Conservation (phyloP, 2,113 vertebrate genomes). For the Marmota flaviventris region DNA sequence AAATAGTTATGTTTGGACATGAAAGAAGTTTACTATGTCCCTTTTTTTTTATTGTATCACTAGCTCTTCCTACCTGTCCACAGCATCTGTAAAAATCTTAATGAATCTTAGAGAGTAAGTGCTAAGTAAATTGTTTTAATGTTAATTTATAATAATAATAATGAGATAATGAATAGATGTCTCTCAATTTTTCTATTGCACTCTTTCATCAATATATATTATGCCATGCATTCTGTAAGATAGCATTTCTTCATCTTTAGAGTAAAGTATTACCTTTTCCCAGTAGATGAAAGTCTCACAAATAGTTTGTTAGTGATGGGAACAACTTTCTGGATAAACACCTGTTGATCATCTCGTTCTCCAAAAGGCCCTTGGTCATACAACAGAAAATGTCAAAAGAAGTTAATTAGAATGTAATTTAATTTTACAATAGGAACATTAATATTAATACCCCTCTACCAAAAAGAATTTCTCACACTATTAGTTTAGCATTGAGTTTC, state of each 20-base stretch:
- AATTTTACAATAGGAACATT: neutral
- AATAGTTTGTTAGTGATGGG: slow-evolving; percentile 98
- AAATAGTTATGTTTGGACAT: slow-evolving; percentile 90
- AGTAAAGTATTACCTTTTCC: slow-evolving; percentile 91
- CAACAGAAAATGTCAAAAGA: neutral
- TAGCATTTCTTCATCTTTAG: neutral
- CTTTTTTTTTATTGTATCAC: neutral
- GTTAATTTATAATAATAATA: neutral
- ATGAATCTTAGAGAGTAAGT: neutral
- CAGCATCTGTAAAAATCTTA: neutral
- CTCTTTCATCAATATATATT: neutral
- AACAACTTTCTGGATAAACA: slow-evolving; percentile 99
- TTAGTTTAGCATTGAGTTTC: neutral
- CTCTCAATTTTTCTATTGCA: neutral
- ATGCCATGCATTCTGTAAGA: neutral
- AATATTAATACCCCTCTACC: neutral
- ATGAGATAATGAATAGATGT: too few relatives aligned
- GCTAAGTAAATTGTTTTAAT: too few relatives aligned
- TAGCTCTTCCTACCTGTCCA: neutral
- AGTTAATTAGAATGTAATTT: neutral
- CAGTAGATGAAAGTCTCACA: slow-evolving; percentile 97
- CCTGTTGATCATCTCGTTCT: slow-evolving; percentile 98
- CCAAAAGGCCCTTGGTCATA: slow-evolving; percentile 94
- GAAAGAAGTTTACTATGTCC: neutral
- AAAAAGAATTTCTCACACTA: neutral